Percentiles rank a stretch among this genome's conserved stretches.
Evolutionary conservation across 2,888 invertebrate genomes (phyloP).

Genomic region (Dryomyza anilis): DNA sequence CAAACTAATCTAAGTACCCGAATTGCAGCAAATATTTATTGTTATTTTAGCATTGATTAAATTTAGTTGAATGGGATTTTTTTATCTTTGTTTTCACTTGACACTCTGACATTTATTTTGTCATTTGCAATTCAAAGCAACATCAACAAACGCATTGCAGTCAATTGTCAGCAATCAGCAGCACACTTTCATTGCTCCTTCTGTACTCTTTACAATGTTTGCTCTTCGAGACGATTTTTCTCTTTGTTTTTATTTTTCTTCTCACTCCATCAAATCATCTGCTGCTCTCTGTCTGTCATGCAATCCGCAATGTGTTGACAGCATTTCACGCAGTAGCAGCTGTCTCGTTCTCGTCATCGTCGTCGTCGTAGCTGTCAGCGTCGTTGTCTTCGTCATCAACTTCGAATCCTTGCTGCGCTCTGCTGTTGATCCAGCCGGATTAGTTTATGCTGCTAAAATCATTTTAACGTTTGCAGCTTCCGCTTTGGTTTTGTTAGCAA

Average conservation of each 20-base stretch:
- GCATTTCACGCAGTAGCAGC: background rate
- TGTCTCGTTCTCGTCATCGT: no score
- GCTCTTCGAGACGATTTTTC: background rate
- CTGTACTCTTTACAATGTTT: no score
- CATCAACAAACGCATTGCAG: slow-evolving; percentile 7
- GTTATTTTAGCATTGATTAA: background rate
- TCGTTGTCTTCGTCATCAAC: slow-evolving; percentile 1
- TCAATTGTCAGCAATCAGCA: slow-evolving; percentile 4
- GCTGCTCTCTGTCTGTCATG: background rate
- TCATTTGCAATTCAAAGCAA: slow-evolving; percentile 13
- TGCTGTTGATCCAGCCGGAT: slow-evolving; percentile 9
- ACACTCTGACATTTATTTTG: background rate
- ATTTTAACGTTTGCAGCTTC: slow-evolving; percentile 2
- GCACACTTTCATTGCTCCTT: no score
- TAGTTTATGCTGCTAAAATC: slow-evolving; percentile 11
- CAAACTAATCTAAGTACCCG: background rate
- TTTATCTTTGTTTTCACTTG: background rate
- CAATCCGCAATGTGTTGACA: background rate
- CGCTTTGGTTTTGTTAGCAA: background rate
- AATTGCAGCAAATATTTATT: background rate
- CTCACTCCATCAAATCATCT: no score
- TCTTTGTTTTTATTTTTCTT: no score
- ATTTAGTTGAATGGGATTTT: background rate
- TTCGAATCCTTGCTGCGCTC: slow-evolving; percentile 8
- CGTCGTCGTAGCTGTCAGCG: no score